Evolutionary conservation across 2,888 invertebrate genomes (phyloP), one percentile per base, ranked within the genome.

Genomic region (Orthosia gothica): DNA sequence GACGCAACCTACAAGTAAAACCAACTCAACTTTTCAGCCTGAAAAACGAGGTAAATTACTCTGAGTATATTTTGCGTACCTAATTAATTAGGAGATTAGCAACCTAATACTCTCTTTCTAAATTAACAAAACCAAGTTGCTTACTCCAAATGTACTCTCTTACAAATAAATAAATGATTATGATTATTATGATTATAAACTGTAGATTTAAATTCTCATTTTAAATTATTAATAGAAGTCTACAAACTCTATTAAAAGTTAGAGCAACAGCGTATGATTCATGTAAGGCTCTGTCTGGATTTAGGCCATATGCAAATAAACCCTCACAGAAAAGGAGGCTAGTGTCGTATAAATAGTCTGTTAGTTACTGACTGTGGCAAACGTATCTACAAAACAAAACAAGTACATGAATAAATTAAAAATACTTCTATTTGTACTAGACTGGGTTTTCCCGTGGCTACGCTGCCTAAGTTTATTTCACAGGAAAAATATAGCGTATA

Each of bases 221-320:
- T 49, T 26, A 58, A 67, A 54, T 13, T 20, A 26, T 26, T 26
- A 26, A 57, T 12, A 59, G 23, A 49, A 18, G 40, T 77, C 47
- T 26, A 45, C 4, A 26, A 61, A 61, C 20, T 77, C 26, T 70
- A 77, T 69, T 77, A 61, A 54, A 75, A 77, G 59, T 77, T 77
- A 59, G 32, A 16, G 23, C 12, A 69, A 52, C 18, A 69, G 40
- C 18, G 13, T 57, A 23, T 62, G 15, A 73, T 47, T 74, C 12
- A 73, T 73, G 45, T 40, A 23, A 16, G n/a, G 12, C 26, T 26
- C n/a, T n/a, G n/a, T n/a, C n/a, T n/a, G n/a, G n/a, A n/a, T n/a
- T n/a, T n/a, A n/a, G n/a, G n/a, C n/a, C n/a, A n/a, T n/a, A n/a
- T n/a, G n/a, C n/a, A n/a, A n/a, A n/a, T n/a, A n/a, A n/a, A n/a